Percentiles rank a stretch among this genome's conserved stretches.
These are phyloP conservation scores for Alcis repandata DNA, from an alignment of 2,888 invertebrate species.

Conservation along the genomic window DNA sequence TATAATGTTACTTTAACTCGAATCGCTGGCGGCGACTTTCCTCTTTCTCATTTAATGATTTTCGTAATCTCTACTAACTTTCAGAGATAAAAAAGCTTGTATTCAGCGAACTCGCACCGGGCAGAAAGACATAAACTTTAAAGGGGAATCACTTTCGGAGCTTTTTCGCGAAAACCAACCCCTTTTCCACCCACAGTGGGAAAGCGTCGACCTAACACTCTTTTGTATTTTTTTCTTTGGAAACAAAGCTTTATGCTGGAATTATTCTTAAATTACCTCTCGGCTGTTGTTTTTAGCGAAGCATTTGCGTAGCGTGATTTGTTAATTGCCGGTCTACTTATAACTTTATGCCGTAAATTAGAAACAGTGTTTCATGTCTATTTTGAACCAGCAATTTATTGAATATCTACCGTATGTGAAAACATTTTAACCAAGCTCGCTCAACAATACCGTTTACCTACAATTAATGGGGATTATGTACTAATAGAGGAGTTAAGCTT, in stretches of 20 bases:
- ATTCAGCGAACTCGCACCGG: conserved; percentile 49
- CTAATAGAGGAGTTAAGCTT: conserved; percentile 35
- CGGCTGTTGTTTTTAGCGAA: conserved; percentile 26
- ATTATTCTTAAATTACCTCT: conserved; percentile 41
- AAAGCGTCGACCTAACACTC: conserved; percentile 46
- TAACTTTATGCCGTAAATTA: conserved; percentile 1
- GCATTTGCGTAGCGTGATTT: conserved; percentile 23
- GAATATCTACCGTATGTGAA: conserved; percentile 1
- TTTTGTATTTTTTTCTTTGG: conserved; percentile 46
- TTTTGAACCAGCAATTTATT: not conserved
- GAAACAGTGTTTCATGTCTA: not conserved
- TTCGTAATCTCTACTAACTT: conserved; percentile 49
- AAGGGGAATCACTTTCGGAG: conserved; percentile 49
- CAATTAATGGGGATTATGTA: conserved; percentile 27
- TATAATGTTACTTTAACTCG: conserved; percentile 43
- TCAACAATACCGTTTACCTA: conserved; percentile 25
- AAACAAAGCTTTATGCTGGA: conserved; percentile 43
- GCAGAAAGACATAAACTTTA: conserved; percentile 51
- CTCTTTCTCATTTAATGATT: conserved; percentile 47
- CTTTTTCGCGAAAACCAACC: conserved; percentile 48
- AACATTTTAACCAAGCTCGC: conserved; percentile 6
- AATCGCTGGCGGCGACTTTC: conserved; percentile 37
- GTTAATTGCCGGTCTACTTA: conserved; percentile 12
- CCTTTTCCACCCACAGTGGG: conserved; percentile 47
- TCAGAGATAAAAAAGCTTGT: conserved; percentile 49